phyloP scores from a whole-genome alignment of 2,797 vertebrate genomes.

The Brachyrhaphis roseni region DNA sequence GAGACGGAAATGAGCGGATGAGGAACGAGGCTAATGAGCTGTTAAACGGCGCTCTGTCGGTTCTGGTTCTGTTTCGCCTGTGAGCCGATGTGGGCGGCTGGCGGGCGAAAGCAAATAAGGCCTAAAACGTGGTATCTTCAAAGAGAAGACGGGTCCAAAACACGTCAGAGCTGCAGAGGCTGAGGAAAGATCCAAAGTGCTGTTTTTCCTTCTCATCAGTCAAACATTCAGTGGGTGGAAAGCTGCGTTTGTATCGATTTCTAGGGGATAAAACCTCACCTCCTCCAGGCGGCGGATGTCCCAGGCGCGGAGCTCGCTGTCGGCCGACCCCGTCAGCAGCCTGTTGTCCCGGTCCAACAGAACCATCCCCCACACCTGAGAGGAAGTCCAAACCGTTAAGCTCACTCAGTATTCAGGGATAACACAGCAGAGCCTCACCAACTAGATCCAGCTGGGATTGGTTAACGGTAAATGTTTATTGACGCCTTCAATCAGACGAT shows the following conservation, averaged over 20 bases:
- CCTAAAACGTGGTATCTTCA: background rate
- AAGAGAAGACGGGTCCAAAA: background rate
- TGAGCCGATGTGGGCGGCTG: background rate
- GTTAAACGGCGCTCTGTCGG: background rate
- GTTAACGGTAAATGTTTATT: too few species aligned
- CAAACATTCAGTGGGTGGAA: background rate
- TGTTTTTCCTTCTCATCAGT: background rate
- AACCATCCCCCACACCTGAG: slow-evolving; percentile 92
- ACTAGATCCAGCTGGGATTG: too few species aligned
- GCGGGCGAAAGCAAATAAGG: background rate
- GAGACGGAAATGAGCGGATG: background rate
- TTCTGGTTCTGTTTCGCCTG: background rate
- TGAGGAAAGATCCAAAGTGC: too few species aligned
- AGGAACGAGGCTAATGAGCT: background rate
- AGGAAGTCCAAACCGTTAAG: slow-evolving; percentile 13
- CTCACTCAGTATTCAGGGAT: background rate
- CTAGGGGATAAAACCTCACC: slow-evolving; percentile 75
- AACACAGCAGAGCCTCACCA: background rate
- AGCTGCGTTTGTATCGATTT: background rate
- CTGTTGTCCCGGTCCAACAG: slow-evolving; percentile 87
- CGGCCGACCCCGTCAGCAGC: slow-evolving; percentile 90
- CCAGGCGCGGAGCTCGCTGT: slow-evolving; percentile 96
- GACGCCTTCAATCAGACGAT: too few species aligned
- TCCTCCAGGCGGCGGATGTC: slow-evolving; percentile 86
- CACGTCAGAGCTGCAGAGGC: background rate